Evolutionary conservation across 1,140 invertebrate genomes (phyloP).

Genomic region (Drosophila sturtevanti): DNA sequence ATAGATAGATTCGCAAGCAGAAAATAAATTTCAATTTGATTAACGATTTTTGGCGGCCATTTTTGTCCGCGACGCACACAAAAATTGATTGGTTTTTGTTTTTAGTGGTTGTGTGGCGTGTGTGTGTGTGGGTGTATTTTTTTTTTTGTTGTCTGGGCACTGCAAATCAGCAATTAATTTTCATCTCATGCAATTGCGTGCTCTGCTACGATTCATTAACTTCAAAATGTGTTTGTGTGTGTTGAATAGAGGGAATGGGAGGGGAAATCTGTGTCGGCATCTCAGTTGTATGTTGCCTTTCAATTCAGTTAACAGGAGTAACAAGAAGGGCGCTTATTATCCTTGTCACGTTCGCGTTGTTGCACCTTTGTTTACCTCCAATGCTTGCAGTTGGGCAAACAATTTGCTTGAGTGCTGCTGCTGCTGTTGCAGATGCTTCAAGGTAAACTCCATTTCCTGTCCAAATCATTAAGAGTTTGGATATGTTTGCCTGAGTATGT

Average conservation of each 20-base stretch:
- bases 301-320: conserved; percentile 42
- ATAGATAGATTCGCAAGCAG: conserved; percentile 49
- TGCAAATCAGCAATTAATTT: conserved; percentile 48
- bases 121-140: neutral
- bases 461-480: conserved; percentile 21
- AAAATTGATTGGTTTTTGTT: conserved; percentile 45
- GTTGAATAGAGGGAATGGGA: neutral
- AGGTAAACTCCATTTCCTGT: conserved; percentile 27
- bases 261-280: neutral
- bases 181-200: conserved; percentile 46
- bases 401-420: conserved; percentile 57
- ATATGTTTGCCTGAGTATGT: neutral
- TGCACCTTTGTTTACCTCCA: conserved; percentile 42
- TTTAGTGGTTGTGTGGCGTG: neutral
- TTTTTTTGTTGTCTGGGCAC: conserved; percentile 3
- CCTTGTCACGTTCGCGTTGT: conserved; percentile 53
- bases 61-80: conserved; percentile 27
- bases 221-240: conserved; percentile 11
- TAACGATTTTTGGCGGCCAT: conserved; percentile 56
- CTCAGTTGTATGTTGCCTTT: conserved; percentile 27
- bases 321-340: conserved; percentile 44
- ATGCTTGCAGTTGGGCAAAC: conserved; percentile 37
- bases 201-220: conserved; percentile 42
- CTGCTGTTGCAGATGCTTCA: conserved; percentile 15
- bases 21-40: conserved; percentile 74